These are phyloP conservation scores for Achatina immaculata DNA, from an alignment of 1,140 invertebrate genomes.

Conservation along the genomic window DNA sequence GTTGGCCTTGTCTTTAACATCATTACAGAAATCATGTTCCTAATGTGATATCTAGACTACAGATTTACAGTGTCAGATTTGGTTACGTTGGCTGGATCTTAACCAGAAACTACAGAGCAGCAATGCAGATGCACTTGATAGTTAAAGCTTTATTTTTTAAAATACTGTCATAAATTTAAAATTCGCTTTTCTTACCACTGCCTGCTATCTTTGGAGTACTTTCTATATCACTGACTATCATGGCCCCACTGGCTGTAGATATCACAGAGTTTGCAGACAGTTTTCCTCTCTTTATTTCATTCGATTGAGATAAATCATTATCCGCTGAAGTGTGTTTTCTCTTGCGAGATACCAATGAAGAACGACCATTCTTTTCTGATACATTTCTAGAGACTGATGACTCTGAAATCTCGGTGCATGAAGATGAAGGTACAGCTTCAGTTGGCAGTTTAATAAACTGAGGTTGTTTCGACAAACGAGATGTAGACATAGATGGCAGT, in stretches of 20 bases:
- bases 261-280: not conserved
- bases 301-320: not conserved
- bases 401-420: not conserved
- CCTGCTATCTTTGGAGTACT: not conserved
- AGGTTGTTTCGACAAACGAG: not conserved
- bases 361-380: not conserved
- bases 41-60: too few species aligned
- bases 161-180: too few species aligned
- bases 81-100: too few species aligned
- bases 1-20: too few species aligned
- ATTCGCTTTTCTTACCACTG: not conserved
- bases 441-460: not conserved
- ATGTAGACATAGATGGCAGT: not conserved
- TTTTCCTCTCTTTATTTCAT: conserved; percentile 18
- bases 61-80: too few species aligned
- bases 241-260: conserved; percentile 22
- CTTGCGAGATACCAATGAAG: not conserved
- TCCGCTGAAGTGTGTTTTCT: not conserved
- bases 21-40: too few species aligned
- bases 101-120: too few species aligned
- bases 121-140: too few species aligned
- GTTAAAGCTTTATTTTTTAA: too few species aligned
- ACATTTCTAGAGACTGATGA: not conserved
- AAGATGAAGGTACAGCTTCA: not conserved
- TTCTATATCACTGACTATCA: conserved; percentile 39